phyloP scores from a whole-genome alignment of 2,797 vertebrate genomes.

The Buphagus erythrorhynchus region DNA sequence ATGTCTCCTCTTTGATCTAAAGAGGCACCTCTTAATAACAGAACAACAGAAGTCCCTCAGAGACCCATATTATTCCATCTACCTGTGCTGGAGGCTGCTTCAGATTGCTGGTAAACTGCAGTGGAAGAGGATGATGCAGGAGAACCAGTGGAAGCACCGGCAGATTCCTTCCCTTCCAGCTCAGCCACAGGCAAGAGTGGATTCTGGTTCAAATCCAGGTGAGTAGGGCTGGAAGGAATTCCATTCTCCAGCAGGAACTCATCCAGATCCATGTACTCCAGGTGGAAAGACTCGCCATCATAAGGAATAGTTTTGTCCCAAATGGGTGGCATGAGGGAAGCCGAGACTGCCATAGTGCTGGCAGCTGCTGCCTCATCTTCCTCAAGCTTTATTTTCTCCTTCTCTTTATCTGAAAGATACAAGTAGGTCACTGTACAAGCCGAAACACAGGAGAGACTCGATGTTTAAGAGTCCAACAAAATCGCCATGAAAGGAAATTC shows the following conservation, averaged over 20 bases:
- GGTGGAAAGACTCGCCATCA: slow-evolving; percentile 94
- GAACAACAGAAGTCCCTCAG: background rate
- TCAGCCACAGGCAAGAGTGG: slow-evolving; percentile 86
- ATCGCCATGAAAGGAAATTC: background rate
- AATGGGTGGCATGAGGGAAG: slow-evolving; percentile 94
- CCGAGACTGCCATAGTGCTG: slow-evolving; percentile 86
- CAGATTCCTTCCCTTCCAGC: slow-evolving; percentile 82
- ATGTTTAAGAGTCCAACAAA: background rate
- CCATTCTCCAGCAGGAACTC: slow-evolving; percentile 98
- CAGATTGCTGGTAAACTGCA: slow-evolving; percentile 77
- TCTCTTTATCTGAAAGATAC: slow-evolving; percentile 81
- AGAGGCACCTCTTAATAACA: background rate
- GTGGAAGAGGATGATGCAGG: slow-evolving; percentile 77
- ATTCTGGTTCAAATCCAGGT: slow-evolving; percentile 80
- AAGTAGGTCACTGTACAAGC: slow-evolving; percentile 52
- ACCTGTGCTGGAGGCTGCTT: slow-evolving; percentile 81
- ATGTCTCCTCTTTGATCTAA: background rate
- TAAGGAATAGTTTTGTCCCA: slow-evolving; percentile 99
- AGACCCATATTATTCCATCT: background rate
- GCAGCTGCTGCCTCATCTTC: slow-evolving; percentile 81
- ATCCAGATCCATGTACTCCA: slow-evolving; percentile 99
- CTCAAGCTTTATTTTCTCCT: slow-evolving; percentile 83
- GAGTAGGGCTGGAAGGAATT: slow-evolving; percentile 87
- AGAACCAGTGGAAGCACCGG: slow-evolving; percentile 74
- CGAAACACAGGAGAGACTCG: background rate